These are phyloP conservation scores for Mystacornis crossleyi DNA, from an alignment of 2,113 vertebrate species.

Conservation along the genomic window DNA sequence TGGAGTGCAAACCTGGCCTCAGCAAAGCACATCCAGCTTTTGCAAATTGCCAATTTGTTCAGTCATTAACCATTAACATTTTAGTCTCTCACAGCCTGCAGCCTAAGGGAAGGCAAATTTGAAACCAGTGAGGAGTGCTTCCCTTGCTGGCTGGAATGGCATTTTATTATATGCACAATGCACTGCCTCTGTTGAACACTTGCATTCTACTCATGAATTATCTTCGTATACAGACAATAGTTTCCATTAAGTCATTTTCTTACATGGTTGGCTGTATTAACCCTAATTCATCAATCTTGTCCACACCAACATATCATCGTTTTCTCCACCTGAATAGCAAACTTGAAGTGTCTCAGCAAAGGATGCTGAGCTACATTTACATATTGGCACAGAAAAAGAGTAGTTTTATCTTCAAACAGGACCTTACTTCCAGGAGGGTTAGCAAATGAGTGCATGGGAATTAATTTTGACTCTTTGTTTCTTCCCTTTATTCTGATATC, in stretches of 20 bases:
- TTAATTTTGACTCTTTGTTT: not conserved
- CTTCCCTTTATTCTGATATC: not conserved
- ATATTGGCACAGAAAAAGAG: not conserved
- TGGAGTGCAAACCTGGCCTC: not conserved
- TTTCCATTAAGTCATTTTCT: not conserved
- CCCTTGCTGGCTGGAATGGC: not conserved
- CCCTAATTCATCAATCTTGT: not conserved
- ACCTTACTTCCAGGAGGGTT: not conserved
- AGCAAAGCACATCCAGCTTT: not conserved
- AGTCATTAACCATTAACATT: not conserved
- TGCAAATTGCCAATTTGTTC: not conserved
- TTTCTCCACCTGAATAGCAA: not conserved
- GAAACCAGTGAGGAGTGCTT: not conserved
- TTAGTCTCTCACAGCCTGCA: not conserved
- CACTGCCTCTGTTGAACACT: not conserved
- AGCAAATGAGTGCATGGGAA: not conserved
- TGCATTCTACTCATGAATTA: not conserved
- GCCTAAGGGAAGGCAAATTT: not conserved
- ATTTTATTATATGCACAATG: not conserved
- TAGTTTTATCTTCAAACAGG: not conserved
- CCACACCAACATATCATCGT: not conserved
- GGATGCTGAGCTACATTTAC: not conserved
- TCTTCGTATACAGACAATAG: not conserved
- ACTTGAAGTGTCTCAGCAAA: not conserved
- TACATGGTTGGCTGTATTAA: not conserved